These are phyloP conservation scores for Dryadula phaetusa DNA, from an alignment of 2,888 invertebrate species.

Conservation along the genomic window DNA sequence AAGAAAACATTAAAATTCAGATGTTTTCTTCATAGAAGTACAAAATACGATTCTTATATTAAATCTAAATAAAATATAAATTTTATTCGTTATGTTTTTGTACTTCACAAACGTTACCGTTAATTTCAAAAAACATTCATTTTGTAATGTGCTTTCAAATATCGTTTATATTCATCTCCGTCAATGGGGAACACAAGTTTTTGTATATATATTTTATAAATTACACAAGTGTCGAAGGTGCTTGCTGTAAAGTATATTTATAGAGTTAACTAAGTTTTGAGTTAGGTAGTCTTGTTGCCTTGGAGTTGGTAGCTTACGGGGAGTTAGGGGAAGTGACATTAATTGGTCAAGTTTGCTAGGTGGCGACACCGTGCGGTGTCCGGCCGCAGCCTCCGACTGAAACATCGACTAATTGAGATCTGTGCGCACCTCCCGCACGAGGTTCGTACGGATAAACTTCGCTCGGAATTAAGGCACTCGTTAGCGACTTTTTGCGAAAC, in stretches of 20 bases:
- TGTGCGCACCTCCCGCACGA: conserved; percentile 50
- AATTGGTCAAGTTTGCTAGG: conserved; percentile 65
- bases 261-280: conserved; percentile 19
- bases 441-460: conserved; percentile 59
- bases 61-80: conserved; percentile 18
- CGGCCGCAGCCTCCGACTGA: conserved; percentile 49
- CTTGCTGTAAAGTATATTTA: conserved; percentile 19
- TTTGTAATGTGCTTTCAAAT: background rate
- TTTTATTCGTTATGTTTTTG: too few relatives aligned
- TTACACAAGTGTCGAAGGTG: background rate
- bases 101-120: too few relatives aligned
- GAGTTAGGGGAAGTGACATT: conserved; percentile 39
- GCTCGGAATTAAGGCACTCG: conserved; percentile 73
- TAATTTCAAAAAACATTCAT: too few relatives aligned
- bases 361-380: conserved; percentile 49
- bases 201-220: background rate
- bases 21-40: conserved; percentile 33
- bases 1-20: conserved; percentile 38
- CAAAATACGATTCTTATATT: conserved; percentile 16
- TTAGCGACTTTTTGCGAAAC: conserved; percentile 65
- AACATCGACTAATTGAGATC: conserved; percentile 68
- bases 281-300: conserved; percentile 27
- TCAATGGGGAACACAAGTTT: background rate
- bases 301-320: conserved; percentile 27
- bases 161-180: background rate